Evolutionary conservation across 1,140 invertebrate species (phyloP), one percentile per base, ranked within the genome.

Genomic region (Lethrus apterus): DNA sequence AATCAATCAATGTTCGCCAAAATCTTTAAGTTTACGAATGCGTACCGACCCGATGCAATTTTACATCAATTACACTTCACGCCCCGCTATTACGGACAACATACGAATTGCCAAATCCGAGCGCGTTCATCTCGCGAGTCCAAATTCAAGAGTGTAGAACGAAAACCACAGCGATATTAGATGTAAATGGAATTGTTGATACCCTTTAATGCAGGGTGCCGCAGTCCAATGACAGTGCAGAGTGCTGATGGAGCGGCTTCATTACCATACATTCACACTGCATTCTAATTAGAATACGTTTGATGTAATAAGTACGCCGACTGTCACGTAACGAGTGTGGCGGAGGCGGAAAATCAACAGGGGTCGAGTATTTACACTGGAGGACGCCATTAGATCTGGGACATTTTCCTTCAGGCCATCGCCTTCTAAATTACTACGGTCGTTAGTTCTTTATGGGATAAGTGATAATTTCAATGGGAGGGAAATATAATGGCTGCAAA

Each of bases 161-260:
- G n/a, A n/a, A n/a, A n/a, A n/a, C n/a, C n/a, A n/a, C n/a, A n/a
- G 23, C 23, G 5, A 42, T 42, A 42, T 42, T 42, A 42, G 40
- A 42, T 42, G 40, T 42, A 42, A 42, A 42, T 42, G 40, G 40
- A 42, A 42, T 18, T 42, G 40, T 42, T 42, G 40, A 42, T 42
- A 18, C 18, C 40, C 40, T 14, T 42, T 42, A 42, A 42, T 42
- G 40, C 40, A 42, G 19, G 40, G 30, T 15, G 24, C 40, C 40
- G 18, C 40, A 42, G 23, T 14, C 40, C 40, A 23, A 21, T 42
- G 21, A 24, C 21, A 31, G 21, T 29, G 23, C 40, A 10, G 40
- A 30, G 24, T 26, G 40, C 23, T 42, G 40, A 42, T 42, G 24
- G 40, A 42, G 24, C 40, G 21, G 7, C 11, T 21, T 42, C 40